A percentile compares a stretch with the other conserved stretches of the same genome.
phyloP scores from a whole-genome alignment of 1,140 invertebrate species.

The Pachypsylla venusta region DNA sequence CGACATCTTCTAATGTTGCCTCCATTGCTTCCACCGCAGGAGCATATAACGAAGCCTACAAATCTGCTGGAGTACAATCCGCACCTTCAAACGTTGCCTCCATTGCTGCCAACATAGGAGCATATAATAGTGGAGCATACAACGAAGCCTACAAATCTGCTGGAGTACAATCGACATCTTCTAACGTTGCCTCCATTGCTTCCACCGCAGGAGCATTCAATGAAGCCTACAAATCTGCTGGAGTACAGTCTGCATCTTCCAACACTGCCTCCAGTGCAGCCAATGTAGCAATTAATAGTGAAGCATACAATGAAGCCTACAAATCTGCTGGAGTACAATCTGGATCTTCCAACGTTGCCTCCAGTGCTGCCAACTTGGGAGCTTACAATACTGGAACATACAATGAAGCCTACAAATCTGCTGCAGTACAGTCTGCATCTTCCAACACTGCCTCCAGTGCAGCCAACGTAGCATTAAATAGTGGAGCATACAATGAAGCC shows the following conservation, averaged over 20 bases:
- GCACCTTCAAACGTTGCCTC: no score
- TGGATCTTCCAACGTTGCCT: neutral
- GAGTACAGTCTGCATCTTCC: neutral
- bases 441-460: neutral
- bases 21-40: neutral
- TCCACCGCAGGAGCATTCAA: neutral
- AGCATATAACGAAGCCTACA: neutral
- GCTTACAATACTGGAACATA: neutral
- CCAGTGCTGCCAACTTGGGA: neutral
- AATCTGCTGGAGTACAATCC: no score
- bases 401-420: neutral
- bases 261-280: neutral
- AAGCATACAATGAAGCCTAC: neutral
- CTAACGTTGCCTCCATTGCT: no score
- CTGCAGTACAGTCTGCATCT: neutral
- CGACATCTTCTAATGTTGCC: neutral
- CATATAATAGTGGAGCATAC: neutral
- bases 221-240: neutral
- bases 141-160: neutral
- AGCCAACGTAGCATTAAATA: neutral
- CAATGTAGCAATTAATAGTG: neutral
- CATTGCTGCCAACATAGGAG: neutral
- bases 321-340: neutral
- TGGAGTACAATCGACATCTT: neutral
- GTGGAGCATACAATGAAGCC: neutral